phyloP scores from a whole-genome alignment of 2,888 invertebrate genomes.

The Spodoptera exigua region DNA sequence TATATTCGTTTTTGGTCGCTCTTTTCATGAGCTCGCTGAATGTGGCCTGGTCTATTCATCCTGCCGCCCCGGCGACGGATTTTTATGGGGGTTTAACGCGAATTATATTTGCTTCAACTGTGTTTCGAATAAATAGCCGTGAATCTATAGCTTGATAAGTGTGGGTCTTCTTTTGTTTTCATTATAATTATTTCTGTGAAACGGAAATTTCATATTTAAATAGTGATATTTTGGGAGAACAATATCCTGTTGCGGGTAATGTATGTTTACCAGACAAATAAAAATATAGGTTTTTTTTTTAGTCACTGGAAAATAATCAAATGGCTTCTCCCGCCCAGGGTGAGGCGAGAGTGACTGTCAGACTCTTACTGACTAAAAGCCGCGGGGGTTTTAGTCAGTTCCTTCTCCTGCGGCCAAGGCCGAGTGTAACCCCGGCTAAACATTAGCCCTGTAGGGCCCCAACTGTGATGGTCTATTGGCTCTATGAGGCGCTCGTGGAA shows the following conservation, averaged over 20 bases:
- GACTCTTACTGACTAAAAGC: no score
- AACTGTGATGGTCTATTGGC: no score
- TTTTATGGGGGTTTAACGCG: constrained; percentile 83
- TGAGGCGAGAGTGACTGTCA: no score
- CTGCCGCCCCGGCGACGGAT: constrained; percentile 75
- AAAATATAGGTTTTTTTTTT: no score
- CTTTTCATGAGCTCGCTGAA: constrained; percentile 85
- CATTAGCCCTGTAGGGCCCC: no score
- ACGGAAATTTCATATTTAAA: constrained; percentile 6
- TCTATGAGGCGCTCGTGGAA: no score
- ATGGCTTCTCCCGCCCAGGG: no score
- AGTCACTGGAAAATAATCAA: no score
- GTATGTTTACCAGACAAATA: no score
- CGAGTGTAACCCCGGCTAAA: no score
- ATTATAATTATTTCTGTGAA: constrained; percentile 29
- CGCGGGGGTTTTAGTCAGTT: no score
- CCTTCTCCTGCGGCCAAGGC: no score
- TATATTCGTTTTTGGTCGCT: constrained; percentile 85
- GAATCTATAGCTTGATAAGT: constrained; percentile 62
- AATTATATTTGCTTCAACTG: constrained; percentile 80
- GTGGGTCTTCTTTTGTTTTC: constrained; percentile 42
- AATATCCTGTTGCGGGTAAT: background rate
- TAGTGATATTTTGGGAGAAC: background rate
- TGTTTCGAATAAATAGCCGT: constrained; percentile 74
- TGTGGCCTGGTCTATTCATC: constrained; percentile 85